Evolutionary conservation across 2,113 vertebrate species (phyloP), one percentile per base, ranked within the genome.

Genomic region (Phoenicopterus ruber): DNA sequence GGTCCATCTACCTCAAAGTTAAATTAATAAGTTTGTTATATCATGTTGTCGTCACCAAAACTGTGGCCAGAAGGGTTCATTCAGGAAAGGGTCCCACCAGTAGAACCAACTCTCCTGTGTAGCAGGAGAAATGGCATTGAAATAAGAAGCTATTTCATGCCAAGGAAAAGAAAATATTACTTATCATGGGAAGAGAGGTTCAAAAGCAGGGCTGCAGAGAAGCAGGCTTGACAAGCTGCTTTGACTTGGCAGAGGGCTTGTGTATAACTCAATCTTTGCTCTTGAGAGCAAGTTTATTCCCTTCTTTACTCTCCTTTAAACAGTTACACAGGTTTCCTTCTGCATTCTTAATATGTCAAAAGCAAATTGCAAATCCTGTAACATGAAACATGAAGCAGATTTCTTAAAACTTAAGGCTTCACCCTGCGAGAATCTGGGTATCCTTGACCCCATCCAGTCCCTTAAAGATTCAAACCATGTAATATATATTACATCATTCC

Each of bases 81-180:
- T 65, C 6, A 6, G 40, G 32, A 91, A 91, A 86, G 19, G 19
- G 32, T 80, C n/a, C 29, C 81, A 83, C n/a, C 32, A 88, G 28
- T 46, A 77, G 57, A 77, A 95, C 2, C 1, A 78, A 24, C 11
- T 40, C 36, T 77, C 29, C 32, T 38, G 13, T 66, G 54, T 21
- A 88, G 81, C 44, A 90, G 82, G 92, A 92, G 54, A 91, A 95
- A 88, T 85, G 0, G 32, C 82, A 89, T 61, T 0, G 0, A 82
- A 93, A 90, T 76, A 72, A 18, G 21, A 16, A 94, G 21, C 15
- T 94, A 63, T 85, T 95, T 91, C 70, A 80, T 82, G 55, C 31
- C 65, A 93, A 96, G 28, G 50, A 88, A 96, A 95, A 96, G 26
- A 93, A 86, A 96, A 80, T 40, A 46, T 52, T 83, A 32, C 40